These are phyloP conservation scores for Pontoporia blainvillei DNA, from an alignment of 2,113 vertebrate genomes.

Conservation along the genomic window DNA sequence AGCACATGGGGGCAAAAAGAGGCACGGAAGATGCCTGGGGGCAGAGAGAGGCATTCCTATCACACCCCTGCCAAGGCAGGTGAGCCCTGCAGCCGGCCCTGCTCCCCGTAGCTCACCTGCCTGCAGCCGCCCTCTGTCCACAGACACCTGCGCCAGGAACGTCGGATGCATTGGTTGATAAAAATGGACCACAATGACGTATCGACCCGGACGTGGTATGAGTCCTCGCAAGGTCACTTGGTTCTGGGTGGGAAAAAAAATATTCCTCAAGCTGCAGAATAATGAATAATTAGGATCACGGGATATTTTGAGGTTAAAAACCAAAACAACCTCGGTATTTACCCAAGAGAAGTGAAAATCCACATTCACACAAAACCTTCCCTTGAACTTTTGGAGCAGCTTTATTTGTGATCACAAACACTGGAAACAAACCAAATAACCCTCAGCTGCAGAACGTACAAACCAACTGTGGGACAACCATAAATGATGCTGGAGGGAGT, in stretches of 20 bases:
- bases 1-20: constrained; percentile 90
- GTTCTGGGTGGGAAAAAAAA: constrained; percentile 77
- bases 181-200: constrained; percentile 88
- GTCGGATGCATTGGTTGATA: constrained; percentile 82
- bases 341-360: not conserved
- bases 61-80: fast-evolving
- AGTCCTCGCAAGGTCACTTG: constrained; percentile 84
- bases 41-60: not conserved
- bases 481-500: no score
- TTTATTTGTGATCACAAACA: not conserved
- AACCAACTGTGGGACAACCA: not conserved
- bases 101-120: constrained; percentile 81
- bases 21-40: constrained; percentile 87
- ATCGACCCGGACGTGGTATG: constrained; percentile 81
- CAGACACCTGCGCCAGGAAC: constrained; percentile 85
- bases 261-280: not conserved
- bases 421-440: not conserved
- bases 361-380: not conserved
- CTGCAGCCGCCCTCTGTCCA: constrained; percentile 80
- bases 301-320: not conserved
- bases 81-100: fast-evolving
- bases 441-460: not conserved
- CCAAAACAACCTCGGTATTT: not conserved
- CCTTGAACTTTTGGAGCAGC: not conserved
- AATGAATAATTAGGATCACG: not conserved